Percentiles rank a stretch among this genome's conserved stretches.
Evolutionary conservation across 30 jellyfish, hydroid and myxozoan genomes (phyloP).

Genomic region (Nemopilema nomurai): DNA sequence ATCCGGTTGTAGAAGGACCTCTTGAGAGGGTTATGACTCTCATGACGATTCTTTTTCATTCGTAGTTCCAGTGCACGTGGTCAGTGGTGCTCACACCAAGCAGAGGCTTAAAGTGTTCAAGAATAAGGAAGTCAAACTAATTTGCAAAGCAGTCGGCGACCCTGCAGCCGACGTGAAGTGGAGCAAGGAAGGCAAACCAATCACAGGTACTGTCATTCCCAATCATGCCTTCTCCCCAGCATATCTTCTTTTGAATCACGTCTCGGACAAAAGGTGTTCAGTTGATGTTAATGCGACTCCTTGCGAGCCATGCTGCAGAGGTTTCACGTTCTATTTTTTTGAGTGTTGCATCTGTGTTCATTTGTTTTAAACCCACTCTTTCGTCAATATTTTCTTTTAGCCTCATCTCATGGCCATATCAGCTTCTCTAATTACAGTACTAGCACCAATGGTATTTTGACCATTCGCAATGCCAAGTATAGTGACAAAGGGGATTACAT

Average conservation of each 20-base stretch:
- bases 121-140: conserved; percentile 19
- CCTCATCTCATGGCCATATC: conserved; percentile 39
- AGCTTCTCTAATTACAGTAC: conserved; percentile 22
- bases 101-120: conserved; percentile 33
- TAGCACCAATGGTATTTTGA: conserved; percentile 22
- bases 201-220: conserved; percentile 58
- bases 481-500: conserved; percentile 69
- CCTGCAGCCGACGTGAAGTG: conserved; percentile 58
- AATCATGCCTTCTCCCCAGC: too few relatives aligned
- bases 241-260: too few relatives aligned
- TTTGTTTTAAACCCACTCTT: not conserved
- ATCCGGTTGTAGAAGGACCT: not conserved
- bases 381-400: conserved; percentile 19
- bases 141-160: conserved; percentile 35
- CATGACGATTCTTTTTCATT: not conserved
- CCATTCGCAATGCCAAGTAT: conserved; percentile 29
- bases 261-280: not conserved
- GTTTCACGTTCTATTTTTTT: not conserved
- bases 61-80: conserved; percentile 33
- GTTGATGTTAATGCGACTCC: too few relatives aligned
- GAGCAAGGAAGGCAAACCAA: conserved; percentile 29
- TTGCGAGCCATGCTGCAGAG: not conserved
- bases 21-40: too few relatives aligned
- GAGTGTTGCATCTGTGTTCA: not conserved
- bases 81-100: conserved; percentile 21